Conservation (phyloP, 2,113 vertebrate genomes). For the Nothobranchius kuhntae region DNA sequence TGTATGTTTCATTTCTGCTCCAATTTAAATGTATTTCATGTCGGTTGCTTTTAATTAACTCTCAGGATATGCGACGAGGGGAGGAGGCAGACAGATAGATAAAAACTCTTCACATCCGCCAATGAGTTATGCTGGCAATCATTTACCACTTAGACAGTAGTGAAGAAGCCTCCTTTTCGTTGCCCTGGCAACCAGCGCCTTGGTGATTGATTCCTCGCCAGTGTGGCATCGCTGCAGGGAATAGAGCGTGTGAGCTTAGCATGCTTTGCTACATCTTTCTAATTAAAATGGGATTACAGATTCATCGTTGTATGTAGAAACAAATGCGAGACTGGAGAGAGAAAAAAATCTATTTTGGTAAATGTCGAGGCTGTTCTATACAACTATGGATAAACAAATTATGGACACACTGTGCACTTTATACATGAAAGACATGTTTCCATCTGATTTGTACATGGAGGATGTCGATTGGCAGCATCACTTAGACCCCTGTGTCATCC, state of each 20-base stretch:
- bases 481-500: conserved; percentile 19
- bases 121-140: conserved; percentile 88
- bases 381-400: conserved; percentile 66
- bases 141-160: conserved; percentile 92
- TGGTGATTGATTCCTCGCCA: conserved; percentile 97
- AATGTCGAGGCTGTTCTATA: conserved; percentile 87
- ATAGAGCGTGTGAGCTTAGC: conserved; percentile 85
- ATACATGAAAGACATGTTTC: conserved; percentile 15
- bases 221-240: conserved; percentile 92
- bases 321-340: conserved; percentile 81
- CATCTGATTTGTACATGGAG: conserved; percentile 14
- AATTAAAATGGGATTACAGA: conserved; percentile 98
- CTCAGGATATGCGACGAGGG: conserved; percentile 86
- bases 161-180: conserved; percentile 86
- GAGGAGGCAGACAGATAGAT: conserved; percentile 81
- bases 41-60: conserved; percentile 97
- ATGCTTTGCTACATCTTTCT: conserved; percentile 88
- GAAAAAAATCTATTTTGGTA: conserved; percentile 86
- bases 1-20: conserved; percentile 91
- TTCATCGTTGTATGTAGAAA: conserved; percentile 88
- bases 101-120: conserved; percentile 87
- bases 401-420: conserved; percentile 16
- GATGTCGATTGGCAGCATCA: conserved; percentile 19
- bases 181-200: conserved; percentile 87
- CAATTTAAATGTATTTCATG: conserved; percentile 95